A percentile compares a stretch with the other conserved stretches of the same genome.
These are phyloP conservation scores for Chrosomus eos DNA, from an alignment of 2,797 vertebrate species.

Conservation along the genomic window DNA sequence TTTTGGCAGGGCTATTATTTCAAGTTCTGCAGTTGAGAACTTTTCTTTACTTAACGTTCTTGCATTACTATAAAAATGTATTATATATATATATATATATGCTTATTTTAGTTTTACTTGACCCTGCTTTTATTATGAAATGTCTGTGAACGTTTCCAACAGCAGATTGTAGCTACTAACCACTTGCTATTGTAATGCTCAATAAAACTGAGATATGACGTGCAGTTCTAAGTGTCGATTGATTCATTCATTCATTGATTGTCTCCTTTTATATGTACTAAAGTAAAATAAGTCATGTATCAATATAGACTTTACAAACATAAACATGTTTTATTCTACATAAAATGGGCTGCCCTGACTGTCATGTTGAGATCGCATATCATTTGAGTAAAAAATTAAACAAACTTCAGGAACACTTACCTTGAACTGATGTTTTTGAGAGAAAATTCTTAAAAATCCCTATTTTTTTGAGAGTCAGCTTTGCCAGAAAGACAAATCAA, in stretches of 20 bases:
- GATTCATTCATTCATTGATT: neutral
- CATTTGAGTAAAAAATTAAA: neutral
- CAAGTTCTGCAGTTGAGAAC: neutral
- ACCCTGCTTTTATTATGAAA: conserved; percentile 71
- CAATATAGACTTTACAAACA: neutral
- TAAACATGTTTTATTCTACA: neutral
- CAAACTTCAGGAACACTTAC: neutral
- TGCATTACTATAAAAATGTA: conserved; percentile 57
- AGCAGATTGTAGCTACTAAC: conserved; percentile 39
- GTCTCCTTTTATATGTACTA: neutral
- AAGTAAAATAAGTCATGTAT: neutral
- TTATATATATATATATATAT: conserved; percentile 46
- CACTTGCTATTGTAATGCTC: conserved; percentile 66
- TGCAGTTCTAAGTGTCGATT: conserved; percentile 51
- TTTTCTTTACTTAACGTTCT: conserved; percentile 53
- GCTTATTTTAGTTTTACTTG: conserved; percentile 72
- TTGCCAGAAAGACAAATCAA: neutral
- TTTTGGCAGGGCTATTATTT: conserved; percentile 22
- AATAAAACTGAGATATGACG: conserved; percentile 73
- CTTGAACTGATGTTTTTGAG: no score
- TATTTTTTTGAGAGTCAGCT: neutral
- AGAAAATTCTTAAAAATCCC: no score
- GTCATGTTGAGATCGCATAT: neutral
- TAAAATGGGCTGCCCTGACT: no score
- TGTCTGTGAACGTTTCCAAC: conserved; percentile 67